Conservation (phyloP, 2,797 vertebrate genomes). For the Typhlichthys subterraneus region DNA sequence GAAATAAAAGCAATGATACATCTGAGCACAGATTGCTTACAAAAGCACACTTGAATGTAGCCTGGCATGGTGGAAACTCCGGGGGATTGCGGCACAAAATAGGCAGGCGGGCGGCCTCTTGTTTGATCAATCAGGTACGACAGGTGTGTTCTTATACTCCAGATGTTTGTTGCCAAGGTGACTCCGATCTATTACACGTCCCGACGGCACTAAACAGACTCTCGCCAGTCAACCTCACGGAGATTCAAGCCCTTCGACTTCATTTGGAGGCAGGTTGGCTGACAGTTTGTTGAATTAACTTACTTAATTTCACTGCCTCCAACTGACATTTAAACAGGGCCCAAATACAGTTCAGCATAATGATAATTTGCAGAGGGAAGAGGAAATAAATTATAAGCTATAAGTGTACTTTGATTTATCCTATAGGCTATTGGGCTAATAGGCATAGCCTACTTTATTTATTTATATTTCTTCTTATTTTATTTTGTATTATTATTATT, state of each 20-base stretch:
- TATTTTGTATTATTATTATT: no score
- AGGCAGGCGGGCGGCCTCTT: constrained; percentile 55
- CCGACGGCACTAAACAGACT: constrained; percentile 1
- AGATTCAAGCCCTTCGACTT: constrained; percentile 12
- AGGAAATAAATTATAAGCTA: background rate
- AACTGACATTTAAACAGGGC: constrained; percentile 28
- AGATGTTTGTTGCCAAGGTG: constrained; percentile 70
- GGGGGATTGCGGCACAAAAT: constrained; percentile 54
- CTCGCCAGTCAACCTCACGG: no score
- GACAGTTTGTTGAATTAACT: constrained; percentile 36
- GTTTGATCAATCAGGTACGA: constrained; percentile 72
- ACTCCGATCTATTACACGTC: constrained; percentile 59
- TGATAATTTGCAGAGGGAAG: constrained; percentile 14
- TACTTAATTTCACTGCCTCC: constrained; percentile 33
- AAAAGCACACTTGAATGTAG: constrained; percentile 49
- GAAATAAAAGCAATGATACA: constrained; percentile 66
- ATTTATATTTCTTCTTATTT: no score
- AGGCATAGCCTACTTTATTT: background rate
- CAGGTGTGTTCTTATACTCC: constrained; percentile 63
- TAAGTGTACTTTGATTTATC: background rate
- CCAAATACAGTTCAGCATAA: background rate
- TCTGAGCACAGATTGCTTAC: constrained; percentile 32
- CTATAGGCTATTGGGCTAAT: background rate
- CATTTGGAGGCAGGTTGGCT: constrained; percentile 27
- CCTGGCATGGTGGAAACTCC: constrained; percentile 32